Evolutionary conservation across 2,113 vertebrate species (phyloP).

Genomic region (Heterochromis multidens): DNA sequence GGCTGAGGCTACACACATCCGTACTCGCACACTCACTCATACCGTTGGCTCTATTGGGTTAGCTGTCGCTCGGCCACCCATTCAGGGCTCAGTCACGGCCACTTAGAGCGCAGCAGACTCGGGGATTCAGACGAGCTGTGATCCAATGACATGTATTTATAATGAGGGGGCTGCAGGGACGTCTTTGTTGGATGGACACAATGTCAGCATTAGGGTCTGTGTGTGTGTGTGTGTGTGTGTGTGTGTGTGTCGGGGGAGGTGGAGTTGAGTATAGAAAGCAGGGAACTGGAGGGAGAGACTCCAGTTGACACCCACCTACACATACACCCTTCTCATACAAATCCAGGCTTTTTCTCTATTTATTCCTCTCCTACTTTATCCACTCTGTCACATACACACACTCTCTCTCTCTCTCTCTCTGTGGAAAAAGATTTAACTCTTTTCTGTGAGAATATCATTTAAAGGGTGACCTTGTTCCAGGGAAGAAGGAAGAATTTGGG

Average conservation of each 20-base stretch:
- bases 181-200: conserved; percentile 75
- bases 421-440: background rate
- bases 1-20: conserved; percentile 40
- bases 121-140: conserved; percentile 74
- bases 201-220: conserved; percentile 50
- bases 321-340: background rate
- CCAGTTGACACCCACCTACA: background rate
- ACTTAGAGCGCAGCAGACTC: conserved; percentile 76
- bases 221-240: background rate
- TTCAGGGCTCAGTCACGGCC: conserved; percentile 78
- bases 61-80: conserved; percentile 72
- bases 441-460: conserved; percentile 3
- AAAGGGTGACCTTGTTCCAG: background rate
- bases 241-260: background rate
- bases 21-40: conserved; percentile 29
- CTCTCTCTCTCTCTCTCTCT: background rate
- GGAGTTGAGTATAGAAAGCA: conserved; percentile 7
- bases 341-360: conserved; percentile 26
- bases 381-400: background rate
- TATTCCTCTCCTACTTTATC: background rate
- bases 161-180: conserved; percentile 71
- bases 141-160: conserved; percentile 80
- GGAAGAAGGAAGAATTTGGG: background rate
- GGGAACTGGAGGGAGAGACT: conserved; percentile 4
- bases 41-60: conserved; percentile 58